Conservation (phyloP, 2,113 vertebrate genomes). For the Atractosteus spatula region DNA sequence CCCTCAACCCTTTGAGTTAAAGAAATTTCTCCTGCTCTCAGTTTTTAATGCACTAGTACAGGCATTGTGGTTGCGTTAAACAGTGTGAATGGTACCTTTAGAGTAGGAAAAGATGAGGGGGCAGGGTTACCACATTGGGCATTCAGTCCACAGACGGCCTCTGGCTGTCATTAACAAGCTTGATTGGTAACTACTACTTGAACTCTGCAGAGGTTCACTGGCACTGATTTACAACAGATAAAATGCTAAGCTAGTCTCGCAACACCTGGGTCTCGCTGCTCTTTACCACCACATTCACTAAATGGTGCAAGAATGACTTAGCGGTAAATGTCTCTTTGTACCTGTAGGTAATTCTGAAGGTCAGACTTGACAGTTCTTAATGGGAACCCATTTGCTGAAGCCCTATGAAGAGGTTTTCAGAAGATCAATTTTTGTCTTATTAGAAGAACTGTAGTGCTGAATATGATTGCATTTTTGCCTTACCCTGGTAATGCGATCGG, state of each 20-base stretch:
- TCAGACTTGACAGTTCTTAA: constrained; percentile 61
- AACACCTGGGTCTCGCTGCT: background rate
- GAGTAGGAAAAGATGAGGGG: no score
- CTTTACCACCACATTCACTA: background rate
- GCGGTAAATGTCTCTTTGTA: constrained; percentile 6
- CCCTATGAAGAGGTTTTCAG: constrained; percentile 34
- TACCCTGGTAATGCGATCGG: constrained; percentile 68
- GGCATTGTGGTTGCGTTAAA: background rate
- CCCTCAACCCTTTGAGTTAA: no score
- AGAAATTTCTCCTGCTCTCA: no score
- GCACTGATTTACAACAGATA: background rate
- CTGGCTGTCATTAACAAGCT: constrained; percentile 16
- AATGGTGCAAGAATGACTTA: background rate
- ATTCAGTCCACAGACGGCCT: constrained; percentile 11
- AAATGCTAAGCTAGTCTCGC: background rate
- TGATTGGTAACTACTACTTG: background rate
- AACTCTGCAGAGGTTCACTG: background rate
- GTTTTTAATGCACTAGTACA: no score
- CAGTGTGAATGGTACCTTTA: no score
- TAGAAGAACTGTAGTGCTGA: constrained; percentile 58
- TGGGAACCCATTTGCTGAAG: constrained; percentile 41
- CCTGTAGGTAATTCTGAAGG: constrained; percentile 59
- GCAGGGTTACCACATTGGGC: no score
- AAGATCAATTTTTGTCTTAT: constrained; percentile 73
- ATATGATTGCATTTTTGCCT: constrained; percentile 72